Base-by-base conservation (phyloP, 2,797 vertebrate species). In the Odontamblyopus lacepedii region DNA sequence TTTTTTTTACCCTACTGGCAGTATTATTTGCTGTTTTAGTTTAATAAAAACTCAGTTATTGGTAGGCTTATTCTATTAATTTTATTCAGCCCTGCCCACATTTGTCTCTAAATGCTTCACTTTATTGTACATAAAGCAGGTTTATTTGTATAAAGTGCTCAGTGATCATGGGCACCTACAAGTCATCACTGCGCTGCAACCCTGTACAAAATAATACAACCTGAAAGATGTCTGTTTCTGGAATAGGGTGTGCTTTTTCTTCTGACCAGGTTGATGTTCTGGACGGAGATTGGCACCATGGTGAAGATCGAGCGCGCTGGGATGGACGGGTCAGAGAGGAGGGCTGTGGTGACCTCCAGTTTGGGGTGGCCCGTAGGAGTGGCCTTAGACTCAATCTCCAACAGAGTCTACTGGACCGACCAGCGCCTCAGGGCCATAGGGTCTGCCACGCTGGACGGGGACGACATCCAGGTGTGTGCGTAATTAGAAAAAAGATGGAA, bases 331-430 rank as follows among this genome's bases (percentile, higher is more conserved):
- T 96, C 94, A 0, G 87, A 86, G 65, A 87, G 92, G 75, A 93
- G 51, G 0, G 85, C 91, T 2, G 80, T 98, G 53, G 89, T 98
- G 50, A 87, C 75, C 48, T 81, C 88, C 32, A 93, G 94, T 16
- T 89, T 98, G 66, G 95, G 95, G 72, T 95, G 95, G 95, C 97
- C 97, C 0, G 95, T 94, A 0, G 94, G 95, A n/a, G 86, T 98
- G 76, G 89, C 96, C 15, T 90, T 98, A 0, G 97, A 98, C 77
- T 38, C 86, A 0, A 65, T 95, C 30, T 89, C 92, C 32, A 88
- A 91, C 73, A 93, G 93, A 67, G 90, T 98, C 83, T 98, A 96
- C 90, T 99, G 97, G 97, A 93, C 96, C 0, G 97, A 99, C 79
- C 95, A 96, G 61, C 95, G 95, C 71, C 89, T 97, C 72, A 91